Percentiles rank a stretch among this genome's conserved stretches.
Evolutionary conservation across 2,797 vertebrate species (phyloP).

Genomic region (Gouania willdenowi): DNA sequence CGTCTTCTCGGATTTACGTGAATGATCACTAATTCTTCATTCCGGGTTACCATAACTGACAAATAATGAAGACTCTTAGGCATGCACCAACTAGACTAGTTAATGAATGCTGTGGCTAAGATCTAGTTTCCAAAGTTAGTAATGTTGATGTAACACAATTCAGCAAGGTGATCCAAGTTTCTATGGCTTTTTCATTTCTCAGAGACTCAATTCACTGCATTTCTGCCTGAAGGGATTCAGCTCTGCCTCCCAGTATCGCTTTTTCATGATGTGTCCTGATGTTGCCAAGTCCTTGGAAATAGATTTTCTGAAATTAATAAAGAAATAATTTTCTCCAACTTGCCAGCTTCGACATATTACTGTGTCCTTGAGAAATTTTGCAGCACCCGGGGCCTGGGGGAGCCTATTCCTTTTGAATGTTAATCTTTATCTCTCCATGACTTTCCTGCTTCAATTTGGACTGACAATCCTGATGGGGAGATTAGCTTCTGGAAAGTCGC

Average conservation of each 20-base stretch:
- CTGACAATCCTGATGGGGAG: constrained; percentile 23
- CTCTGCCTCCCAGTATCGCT: constrained; percentile 24
- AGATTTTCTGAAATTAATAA: constrained; percentile 46
- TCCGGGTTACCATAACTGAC: too few relatives aligned
- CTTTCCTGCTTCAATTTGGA: background rate
- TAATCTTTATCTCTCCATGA: constrained; percentile 40
- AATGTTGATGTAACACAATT: too few relatives aligned
- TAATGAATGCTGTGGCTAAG: too few relatives aligned
- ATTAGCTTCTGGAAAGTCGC: constrained; percentile 2
- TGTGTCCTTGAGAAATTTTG: constrained; percentile 47
- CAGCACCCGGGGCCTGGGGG: constrained; percentile 12
- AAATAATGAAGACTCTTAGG: too few relatives aligned
- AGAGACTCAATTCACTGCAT: constrained; percentile 12
- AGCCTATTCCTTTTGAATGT: constrained; percentile 38
- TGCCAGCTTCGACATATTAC: constrained; percentile 31
- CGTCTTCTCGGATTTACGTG: too few relatives aligned
- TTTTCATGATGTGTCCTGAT: constrained; percentile 34
- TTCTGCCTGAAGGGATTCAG: constrained; percentile 25
- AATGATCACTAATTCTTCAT: too few relatives aligned
- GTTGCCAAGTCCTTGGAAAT: constrained; percentile 28
- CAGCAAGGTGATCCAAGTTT: constrained; percentile 7
- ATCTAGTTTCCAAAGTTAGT: too few relatives aligned
- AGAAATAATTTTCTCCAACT: constrained; percentile 11
- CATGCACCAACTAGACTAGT: too few relatives aligned
- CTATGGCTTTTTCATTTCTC: constrained; percentile 8